Evolutionary conservation across 2,888 invertebrate genomes (phyloP), one percentile per base, ranked within the genome.

Genomic region (Orgyia antiqua): DNA sequence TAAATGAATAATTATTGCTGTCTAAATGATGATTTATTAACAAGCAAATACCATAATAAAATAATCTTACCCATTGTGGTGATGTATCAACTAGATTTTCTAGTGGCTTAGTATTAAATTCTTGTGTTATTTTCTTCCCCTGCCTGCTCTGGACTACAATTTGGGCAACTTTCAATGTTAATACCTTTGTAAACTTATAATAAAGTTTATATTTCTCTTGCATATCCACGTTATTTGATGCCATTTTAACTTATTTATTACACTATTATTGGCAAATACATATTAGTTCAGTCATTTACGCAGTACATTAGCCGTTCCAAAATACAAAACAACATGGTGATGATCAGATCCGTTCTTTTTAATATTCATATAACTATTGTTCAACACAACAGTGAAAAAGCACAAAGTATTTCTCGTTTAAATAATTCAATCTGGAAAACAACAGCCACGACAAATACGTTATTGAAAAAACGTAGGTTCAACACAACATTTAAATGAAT

Each of bases 121-220:
- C 69, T 10, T 73, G 72, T n/a, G 67, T 69, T 21, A 94, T 90
- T 77, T 94, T 96, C 59, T 94, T 94, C 11, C 97, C 97, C 38
- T 95, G 89, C 52, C 98, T 89, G 32, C 96, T 95, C 77, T 97
- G 96, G 10, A 98, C 94, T 31, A 98, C 95, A 28, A 97, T 93
- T 80, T 97, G 97, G 17, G 94, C 93, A 31, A 94, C 91, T 84
- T 97, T 97, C 36, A 94, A 82, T 8, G 94, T 93, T 50, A 97
- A 87, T 73, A 94, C 94, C 80, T 94, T 96, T 1, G 94, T 93
- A 71, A 95, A 97, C 75, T 94, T 96, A 61, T 95, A 95, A 60
- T 95, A 95, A 69, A 97, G 84, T 64, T 96, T 96, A 59, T 91
- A 92, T 64, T 90, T 91, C 48, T 93, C 92, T 59, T 91, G 71